Percentiles rank a stretch among this genome's conserved stretches.
phyloP scores from a whole-genome alignment of 37 sponge, comb jelly and placozoan genomes.

The Ianthella basta region DNA sequence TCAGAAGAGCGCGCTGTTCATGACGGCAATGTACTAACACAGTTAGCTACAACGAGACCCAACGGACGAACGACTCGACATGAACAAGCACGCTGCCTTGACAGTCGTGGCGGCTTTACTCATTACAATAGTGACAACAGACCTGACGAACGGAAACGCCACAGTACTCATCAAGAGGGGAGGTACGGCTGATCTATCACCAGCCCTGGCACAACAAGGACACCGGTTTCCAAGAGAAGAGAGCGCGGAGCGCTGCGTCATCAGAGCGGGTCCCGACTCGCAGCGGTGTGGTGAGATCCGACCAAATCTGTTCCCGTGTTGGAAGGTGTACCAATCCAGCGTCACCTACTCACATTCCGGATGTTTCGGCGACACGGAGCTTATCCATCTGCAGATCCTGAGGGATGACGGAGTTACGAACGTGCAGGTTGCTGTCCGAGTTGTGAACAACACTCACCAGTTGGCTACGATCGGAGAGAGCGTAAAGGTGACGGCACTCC shows the following conservation, averaged over 20 bases:
- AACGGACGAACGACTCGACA: no score
- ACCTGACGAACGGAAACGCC: slow-evolving; percentile 11
- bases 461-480: neutral
- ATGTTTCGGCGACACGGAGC: neutral
- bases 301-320: slow-evolving; percentile 13
- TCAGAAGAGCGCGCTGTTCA: no score
- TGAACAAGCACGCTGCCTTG: neutral
- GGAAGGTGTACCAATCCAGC: neutral
- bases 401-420: neutral
- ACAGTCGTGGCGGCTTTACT: neutral
- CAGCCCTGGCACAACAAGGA: neutral
- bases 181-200: neutral
- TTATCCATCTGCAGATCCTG: neutral
- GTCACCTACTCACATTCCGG: neutral
- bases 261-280: neutral
- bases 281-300: neutral
- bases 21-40: no score
- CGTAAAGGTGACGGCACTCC: neutral
- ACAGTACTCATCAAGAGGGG: neutral
- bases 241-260: neutral
- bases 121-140: neutral
- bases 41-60: no score
- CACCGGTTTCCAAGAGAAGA: neutral
- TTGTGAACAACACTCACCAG: neutral
- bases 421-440: neutral